Base-by-base conservation (phyloP, 2,113 vertebrate species). In the Cettia cetti region DNA sequence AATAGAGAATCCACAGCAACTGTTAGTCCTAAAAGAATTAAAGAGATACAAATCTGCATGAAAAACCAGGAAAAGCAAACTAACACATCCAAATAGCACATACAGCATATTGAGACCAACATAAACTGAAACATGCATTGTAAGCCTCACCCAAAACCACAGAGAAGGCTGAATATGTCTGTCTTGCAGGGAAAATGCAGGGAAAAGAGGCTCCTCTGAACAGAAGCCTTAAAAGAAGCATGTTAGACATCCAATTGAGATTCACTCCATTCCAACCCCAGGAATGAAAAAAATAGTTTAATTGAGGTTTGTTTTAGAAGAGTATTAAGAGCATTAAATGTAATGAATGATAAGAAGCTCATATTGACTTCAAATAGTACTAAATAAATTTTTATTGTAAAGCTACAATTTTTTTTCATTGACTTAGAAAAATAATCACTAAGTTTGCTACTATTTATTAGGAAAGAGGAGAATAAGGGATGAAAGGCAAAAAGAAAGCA, bases 1-100 rank as follows among this genome's bases (percentile, higher is more conserved):
- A 99, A 99, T 3, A 98, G 89, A n/a, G 98, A 98, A 94, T 99
- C 99, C 78, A 99, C 97, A 18, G 82, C 94, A n/a, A 99, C 96
- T 1, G 99, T 99, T 68, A 99, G 92, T 80, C 97, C 99, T 99
- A 57, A 50, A 97, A 86, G 23, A 83, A 74, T 84, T 35, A 70
- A 72, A 91, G 49, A 57, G 69, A 95, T 40, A 95, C 12, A 90
- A 59, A 88, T 83, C 50, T 63, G 9, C 9, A 3, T 91, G 30
- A 95, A 90, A 66, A 92, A 23, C 28, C n/a, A 86, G 10, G 7
- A 59, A 75, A 88, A 61, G 12, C 31, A 76, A 87, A 82, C 35
- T 18, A 70, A 42, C 40, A 68, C 13, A 91, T 70, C 24, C 21
- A 8, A 90, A 72, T 3, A 65, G 52, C 44, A 82, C 8, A 20